These are phyloP conservation scores for Hirudinaria manillensis DNA, from an alignment of 2,888 invertebrate species.

Conservation along the genomic window DNA sequence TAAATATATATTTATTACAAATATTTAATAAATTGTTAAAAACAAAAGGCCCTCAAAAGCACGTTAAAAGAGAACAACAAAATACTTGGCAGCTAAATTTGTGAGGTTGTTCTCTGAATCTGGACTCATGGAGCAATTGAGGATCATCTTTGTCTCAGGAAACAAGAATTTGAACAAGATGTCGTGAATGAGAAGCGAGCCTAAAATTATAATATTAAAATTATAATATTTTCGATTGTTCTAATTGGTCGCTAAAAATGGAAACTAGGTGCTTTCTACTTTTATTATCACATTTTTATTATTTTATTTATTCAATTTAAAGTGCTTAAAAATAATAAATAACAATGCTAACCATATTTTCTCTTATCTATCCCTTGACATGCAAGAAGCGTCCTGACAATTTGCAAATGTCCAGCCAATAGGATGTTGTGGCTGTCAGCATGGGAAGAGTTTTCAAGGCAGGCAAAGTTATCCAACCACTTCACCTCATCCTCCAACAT, in stretches of 20 bases:
- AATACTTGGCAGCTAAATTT: conserved; percentile 49
- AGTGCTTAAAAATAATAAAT: neutral
- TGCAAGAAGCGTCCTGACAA: conserved; percentile 54
- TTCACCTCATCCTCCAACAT: conserved; percentile 57
- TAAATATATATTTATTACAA: too few relatives aligned
- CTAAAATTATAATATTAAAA: conserved; percentile 41
- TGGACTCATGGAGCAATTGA: conserved; percentile 25
- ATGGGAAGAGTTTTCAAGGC: conserved; percentile 34
- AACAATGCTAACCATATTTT: conserved; percentile 16
- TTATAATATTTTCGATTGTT: neutral
- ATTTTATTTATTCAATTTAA: too few relatives aligned
- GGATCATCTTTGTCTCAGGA: conserved; percentile 53
- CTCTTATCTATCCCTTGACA: conserved; percentile 53
- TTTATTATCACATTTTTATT: too few relatives aligned
- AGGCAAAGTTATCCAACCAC: conserved; percentile 56
- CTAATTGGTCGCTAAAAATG: too few relatives aligned
- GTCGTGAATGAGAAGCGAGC: conserved; percentile 47
- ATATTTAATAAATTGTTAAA: too few relatives aligned
- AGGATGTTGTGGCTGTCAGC: conserved; percentile 54
- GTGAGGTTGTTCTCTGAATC: conserved; percentile 15
- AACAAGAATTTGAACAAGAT: conserved; percentile 56
- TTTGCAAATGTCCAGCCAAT: conserved; percentile 56
- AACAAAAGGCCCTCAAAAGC: neutral
- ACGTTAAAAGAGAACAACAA: neutral
- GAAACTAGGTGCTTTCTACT: too few relatives aligned